A percentile compares a stretch with the other conserved stretches of the same genome.
Evolutionary conservation across 2,888 invertebrate species (phyloP).

Genomic region (Odontocerum albicorne): DNA sequence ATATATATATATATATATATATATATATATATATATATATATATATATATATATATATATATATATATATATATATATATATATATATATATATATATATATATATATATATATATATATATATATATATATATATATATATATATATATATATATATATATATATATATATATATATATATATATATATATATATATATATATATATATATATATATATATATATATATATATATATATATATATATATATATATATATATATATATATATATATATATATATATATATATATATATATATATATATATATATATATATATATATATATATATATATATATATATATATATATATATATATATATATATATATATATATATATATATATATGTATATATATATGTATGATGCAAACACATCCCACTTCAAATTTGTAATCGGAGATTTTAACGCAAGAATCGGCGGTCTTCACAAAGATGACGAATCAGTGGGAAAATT

Average conservation of each 20-base stretch:
- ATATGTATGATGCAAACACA: too few relatives aligned
- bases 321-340: neutral
- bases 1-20: neutral
- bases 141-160: neutral
- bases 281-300: neutral
- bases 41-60: neutral
- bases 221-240: neutral
- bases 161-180: neutral
- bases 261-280: neutral
- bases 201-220: neutral
- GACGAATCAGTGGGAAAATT: too few relatives aligned
- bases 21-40: neutral
- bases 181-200: neutral
- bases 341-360: neutral
- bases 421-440: too few relatives aligned
- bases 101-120: neutral
- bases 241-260: neutral
- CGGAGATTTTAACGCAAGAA: too few relatives aligned
- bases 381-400: neutral
- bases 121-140: neutral
- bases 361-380: neutral
- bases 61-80: neutral
- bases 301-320: neutral
- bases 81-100: neutral
- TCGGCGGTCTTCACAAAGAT: too few relatives aligned